Evolutionary conservation across 2,797 vertebrate species (phyloP).

Genomic region (Alca torda): DNA sequence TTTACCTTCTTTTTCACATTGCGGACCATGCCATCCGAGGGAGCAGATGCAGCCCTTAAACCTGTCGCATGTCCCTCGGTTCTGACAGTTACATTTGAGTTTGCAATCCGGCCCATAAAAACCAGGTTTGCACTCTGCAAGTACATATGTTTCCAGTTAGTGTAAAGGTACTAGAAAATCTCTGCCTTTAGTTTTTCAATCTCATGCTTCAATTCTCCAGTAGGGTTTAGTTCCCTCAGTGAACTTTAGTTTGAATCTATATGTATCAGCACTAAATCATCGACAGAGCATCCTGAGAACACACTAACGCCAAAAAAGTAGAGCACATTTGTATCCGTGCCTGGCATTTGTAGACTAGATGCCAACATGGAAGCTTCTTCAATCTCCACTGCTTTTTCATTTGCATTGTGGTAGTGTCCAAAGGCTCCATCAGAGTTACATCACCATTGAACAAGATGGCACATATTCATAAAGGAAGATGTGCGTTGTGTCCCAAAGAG

Average conservation of each 20-base stretch:
- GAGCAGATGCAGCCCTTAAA: constrained; percentile 85
- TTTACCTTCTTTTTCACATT: constrained; percentile 87
- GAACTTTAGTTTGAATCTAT: background rate
- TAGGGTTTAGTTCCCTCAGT: background rate
- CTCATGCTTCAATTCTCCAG: background rate
- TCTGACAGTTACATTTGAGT: constrained; percentile 80
- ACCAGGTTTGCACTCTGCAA: constrained; percentile 80
- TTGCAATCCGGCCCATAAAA: constrained; percentile 86
- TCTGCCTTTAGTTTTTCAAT: background rate
- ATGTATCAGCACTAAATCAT: background rate
- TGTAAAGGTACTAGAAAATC: background rate
- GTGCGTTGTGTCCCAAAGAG: background rate
- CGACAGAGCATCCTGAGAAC: background rate
- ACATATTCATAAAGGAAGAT: background rate
- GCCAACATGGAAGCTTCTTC: background rate
- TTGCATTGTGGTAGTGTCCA: background rate
- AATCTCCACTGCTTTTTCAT: background rate
- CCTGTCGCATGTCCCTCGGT: constrained; percentile 78
- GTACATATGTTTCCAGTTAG: constrained; percentile 4
- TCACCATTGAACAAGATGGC: background rate
- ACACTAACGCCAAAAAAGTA: background rate
- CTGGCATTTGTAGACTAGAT: background rate
- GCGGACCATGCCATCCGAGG: constrained; percentile 76
- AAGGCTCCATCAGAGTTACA: background rate
- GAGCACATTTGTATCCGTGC: background rate